Conservation (phyloP, 1,140 invertebrate genomes). For the Achroia grisella region DNA sequence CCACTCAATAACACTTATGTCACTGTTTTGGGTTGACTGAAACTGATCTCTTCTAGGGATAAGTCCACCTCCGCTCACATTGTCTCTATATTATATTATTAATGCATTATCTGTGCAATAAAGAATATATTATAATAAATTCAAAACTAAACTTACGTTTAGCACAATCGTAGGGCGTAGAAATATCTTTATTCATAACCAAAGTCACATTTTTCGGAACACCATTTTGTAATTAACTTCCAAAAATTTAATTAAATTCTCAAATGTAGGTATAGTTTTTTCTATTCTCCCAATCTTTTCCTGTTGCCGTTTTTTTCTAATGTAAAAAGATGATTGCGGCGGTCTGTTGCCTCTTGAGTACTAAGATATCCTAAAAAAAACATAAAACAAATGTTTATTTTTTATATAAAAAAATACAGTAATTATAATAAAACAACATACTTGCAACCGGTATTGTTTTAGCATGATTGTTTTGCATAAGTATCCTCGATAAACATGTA, state of each 20-base stretch:
- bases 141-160: slow-evolving; percentile 78
- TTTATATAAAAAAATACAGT: neutral
- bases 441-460: slow-evolving; percentile 11
- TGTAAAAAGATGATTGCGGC: slow-evolving; percentile 84
- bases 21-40: no score
- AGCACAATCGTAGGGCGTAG: slow-evolving; percentile 94
- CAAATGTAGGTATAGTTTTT: no score
- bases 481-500: slow-evolving; percentile 12
- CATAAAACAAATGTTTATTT: neutral
- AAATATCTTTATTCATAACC: slow-evolving; percentile 94
- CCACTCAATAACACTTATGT: no score
- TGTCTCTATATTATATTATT: slow-evolving; percentile 1
- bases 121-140: no score
- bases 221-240: slow-evolving; percentile 86
- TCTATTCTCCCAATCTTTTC: slow-evolving; percentile 87
- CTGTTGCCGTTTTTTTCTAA: slow-evolving; percentile 83
- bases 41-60: no score
- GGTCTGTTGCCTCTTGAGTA: slow-evolving; percentile 56
- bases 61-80: no score
- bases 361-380: slow-evolving; percentile 58
- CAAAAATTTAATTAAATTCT: no score
- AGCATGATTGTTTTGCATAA: slow-evolving; percentile 9
- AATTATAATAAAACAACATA: slow-evolving; percentile 4
- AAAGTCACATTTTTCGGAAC: slow-evolving; percentile 82
- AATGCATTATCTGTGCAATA: no score